Evolutionary conservation across 2,888 invertebrate species (phyloP).

Genomic region (Hemistola chrysoprasaria): DNA sequence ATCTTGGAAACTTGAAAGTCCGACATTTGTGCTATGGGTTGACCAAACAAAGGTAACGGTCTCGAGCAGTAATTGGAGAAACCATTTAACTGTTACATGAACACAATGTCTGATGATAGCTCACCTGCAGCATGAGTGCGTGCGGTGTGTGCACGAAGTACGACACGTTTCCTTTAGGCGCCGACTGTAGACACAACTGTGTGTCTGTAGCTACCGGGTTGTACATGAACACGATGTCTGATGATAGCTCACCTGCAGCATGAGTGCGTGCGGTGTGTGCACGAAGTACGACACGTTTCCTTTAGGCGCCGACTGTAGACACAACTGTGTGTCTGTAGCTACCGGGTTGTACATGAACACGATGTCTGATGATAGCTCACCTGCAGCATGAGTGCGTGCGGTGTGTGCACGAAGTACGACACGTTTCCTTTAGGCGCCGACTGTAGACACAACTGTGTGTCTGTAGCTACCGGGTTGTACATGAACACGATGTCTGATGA

Average conservation of each 20-base stretch:
- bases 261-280: constrained; percentile 99
- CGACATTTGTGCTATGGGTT: too few relatives aligned
- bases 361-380: constrained; percentile 95
- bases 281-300: constrained; percentile 99
- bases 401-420: constrained; percentile 99
- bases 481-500: constrained; percentile 98
- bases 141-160: constrained; percentile 99
- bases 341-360: constrained; percentile 99
- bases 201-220: constrained; percentile 99
- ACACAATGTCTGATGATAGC: too few relatives aligned
- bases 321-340: constrained; percentile 99
- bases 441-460: constrained; percentile 98
- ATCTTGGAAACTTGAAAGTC: too few relatives aligned
- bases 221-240: constrained; percentile 99
- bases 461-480: constrained; percentile 99
- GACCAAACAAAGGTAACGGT: too few relatives aligned
- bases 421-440: constrained; percentile 98
- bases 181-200: constrained; percentile 98
- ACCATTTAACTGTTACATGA: too few relatives aligned
- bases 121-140: constrained; percentile 98
- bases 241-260: constrained; percentile 99
- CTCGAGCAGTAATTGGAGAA: too few relatives aligned
- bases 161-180: constrained; percentile 97
- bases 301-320: constrained; percentile 98
- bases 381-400: constrained; percentile 99